A percentile compares a stretch with the other conserved stretches of the same genome.
Conservation (phyloP, 2,888 invertebrate genomes). For the Morpho deidamia region DNA sequence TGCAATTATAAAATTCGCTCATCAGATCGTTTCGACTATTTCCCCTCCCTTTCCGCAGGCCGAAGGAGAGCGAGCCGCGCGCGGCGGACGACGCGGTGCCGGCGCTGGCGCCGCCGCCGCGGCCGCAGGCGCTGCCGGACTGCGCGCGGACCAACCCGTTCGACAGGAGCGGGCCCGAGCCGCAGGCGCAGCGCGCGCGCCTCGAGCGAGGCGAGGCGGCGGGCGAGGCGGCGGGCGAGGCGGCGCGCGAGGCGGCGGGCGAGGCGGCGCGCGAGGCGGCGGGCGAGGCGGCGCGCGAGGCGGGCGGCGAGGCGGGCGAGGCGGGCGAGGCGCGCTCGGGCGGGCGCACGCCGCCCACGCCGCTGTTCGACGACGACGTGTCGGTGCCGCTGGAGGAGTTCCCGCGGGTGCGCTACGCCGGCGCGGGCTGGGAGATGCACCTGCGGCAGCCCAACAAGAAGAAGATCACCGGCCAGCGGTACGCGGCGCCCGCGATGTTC, state of each 20-base stretch:
- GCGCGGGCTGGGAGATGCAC: conserved; percentile 97
- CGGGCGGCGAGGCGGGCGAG: conserved; percentile 30
- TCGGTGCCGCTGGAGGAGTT: conserved; percentile 95
- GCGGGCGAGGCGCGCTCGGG: conserved; percentile 35
- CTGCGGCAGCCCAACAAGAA: conserved; percentile 97
- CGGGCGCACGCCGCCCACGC: conserved; percentile 84
- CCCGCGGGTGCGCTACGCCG: conserved; percentile 86
- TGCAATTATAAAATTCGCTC: not conserved
- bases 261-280: too few species aligned
- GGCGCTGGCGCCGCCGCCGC: conserved; percentile 87
- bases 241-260: too few species aligned
- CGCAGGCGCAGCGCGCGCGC: conserved; percentile 29
- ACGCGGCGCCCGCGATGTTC: too few species aligned
- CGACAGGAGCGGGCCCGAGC: conserved; percentile 76
- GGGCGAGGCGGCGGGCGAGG: conserved; percentile 57
- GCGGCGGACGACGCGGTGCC: conserved; percentile 73
- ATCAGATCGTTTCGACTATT: too few species aligned
- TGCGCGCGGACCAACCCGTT: conserved; percentile 89
- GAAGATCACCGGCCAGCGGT: conserved; percentile 94
- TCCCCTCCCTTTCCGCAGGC: conserved; percentile 47
- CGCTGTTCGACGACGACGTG: conserved; percentile 95
- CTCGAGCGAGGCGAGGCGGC: conserved; percentile 21
- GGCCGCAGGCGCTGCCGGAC: conserved; percentile 63
- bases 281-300: conserved; percentile 30
- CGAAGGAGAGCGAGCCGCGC: conserved; percentile 63